These are phyloP conservation scores for Epinotia bilunana DNA, from an alignment of 2,888 invertebrate species.

Conservation along the genomic window DNA sequence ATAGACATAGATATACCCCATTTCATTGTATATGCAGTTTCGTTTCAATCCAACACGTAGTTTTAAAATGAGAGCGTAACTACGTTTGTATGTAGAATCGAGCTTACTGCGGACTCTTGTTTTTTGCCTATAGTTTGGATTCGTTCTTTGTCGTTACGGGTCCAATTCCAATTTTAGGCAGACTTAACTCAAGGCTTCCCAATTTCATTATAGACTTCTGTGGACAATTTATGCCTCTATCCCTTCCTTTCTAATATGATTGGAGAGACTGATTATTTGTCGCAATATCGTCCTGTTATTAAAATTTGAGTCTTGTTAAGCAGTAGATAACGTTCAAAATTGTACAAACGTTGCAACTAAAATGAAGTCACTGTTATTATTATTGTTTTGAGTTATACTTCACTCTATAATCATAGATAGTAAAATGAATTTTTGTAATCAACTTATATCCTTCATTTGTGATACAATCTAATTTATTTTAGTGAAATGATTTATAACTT, in stretches of 20 bases:
- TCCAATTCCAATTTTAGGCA: too few species aligned
- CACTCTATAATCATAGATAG: background rate
- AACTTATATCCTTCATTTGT: conserved; percentile 54
- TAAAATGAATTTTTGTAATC: conserved; percentile 30
- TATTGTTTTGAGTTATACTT: conserved; percentile 1
- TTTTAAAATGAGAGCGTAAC: too few species aligned
- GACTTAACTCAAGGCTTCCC: too few species aligned
- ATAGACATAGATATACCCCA: too few species aligned
- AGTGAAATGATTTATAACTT: conserved; percentile 51
- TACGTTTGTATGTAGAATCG: too few species aligned
- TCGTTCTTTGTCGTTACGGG: too few species aligned
- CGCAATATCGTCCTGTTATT: background rate
- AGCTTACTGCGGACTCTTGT: too few species aligned
- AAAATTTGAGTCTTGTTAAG: background rate
- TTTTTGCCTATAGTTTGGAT: too few species aligned
- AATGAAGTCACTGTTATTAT: conserved; percentile 1
- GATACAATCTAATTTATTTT: conserved; percentile 57
- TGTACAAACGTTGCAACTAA: background rate
- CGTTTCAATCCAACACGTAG: too few species aligned
- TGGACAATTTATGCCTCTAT: too few species aligned
- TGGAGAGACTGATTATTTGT: background rate
- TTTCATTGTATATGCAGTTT: too few species aligned
- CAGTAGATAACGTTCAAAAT: background rate
- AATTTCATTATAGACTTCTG: background rate
- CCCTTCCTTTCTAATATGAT: background rate